Percentiles rank a stretch among this genome's conserved stretches.
These are phyloP conservation scores for Conus ventricosus DNA, from an alignment of 1,140 invertebrate genomes.

Conservation along the genomic window DNA sequence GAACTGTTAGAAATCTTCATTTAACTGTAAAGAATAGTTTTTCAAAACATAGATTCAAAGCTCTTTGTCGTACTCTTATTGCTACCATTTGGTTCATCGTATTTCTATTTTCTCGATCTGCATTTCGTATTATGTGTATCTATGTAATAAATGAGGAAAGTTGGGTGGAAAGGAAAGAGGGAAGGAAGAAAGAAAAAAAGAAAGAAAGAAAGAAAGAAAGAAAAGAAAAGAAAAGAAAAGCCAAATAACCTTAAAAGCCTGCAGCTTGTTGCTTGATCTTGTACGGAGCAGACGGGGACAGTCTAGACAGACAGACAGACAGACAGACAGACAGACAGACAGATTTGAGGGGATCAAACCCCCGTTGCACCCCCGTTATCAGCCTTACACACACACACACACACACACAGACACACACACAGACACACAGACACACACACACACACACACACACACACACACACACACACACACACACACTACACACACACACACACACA, in stretches of 20 bases:
- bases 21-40: no score
- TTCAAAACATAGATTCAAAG: no score
- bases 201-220: background rate
- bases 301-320: background rate
- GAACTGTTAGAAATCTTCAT: no score
- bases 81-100: no score
- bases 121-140: no score
- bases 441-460: background rate
- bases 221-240: background rate
- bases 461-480: conserved; percentile 12
- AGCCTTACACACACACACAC: background rate
- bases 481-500: no score
- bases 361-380: no score
- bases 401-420: background rate
- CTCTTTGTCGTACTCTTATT: no score
- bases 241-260: background rate
- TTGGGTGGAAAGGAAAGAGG: background rate
- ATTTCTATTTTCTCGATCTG: no score
- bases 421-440: background rate
- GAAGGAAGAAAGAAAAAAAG: background rate
- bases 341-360: background rate
- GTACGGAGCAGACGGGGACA: background rate
- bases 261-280: background rate
- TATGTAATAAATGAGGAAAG: no score
- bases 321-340: background rate